Conservation (phyloP, 2,113 vertebrate species). For the Butorides virescens region DNA sequence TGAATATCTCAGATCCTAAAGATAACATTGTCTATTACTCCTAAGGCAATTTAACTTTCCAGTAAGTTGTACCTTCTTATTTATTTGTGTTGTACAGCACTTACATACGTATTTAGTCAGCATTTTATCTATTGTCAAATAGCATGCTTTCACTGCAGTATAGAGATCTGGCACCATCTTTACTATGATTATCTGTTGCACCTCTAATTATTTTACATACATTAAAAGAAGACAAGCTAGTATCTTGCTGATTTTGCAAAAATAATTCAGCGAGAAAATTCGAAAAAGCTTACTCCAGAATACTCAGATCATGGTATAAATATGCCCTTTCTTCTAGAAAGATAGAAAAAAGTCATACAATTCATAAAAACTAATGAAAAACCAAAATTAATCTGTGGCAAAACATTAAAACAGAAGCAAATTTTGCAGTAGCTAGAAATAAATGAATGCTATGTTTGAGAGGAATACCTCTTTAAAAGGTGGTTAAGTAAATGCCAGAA, state of each 20-base stretch:
- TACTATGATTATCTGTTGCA: neutral
- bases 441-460: neutral
- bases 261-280: neutral
- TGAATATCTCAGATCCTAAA: neutral
- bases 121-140: neutral
- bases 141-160: neutral
- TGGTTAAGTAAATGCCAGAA: neutral
- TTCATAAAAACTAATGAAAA: neutral
- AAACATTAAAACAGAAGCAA: neutral
- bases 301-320: neutral
- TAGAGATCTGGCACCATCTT: neutral
- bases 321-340: neutral
- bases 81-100: neutral
- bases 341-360: neutral
- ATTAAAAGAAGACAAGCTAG: neutral
- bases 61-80: neutral
- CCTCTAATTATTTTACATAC: neutral
- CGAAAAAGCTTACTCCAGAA: neutral
- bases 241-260: neutral
- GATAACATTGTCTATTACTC: neutral
- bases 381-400: neutral
- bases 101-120: neutral
- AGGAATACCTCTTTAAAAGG: conserved; percentile 4
- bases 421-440: neutral
- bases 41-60: neutral